These are phyloP conservation scores for Urosaurus nigricauda DNA, from an alignment of 2,797 vertebrate genomes.

Conservation along the genomic window DNA sequence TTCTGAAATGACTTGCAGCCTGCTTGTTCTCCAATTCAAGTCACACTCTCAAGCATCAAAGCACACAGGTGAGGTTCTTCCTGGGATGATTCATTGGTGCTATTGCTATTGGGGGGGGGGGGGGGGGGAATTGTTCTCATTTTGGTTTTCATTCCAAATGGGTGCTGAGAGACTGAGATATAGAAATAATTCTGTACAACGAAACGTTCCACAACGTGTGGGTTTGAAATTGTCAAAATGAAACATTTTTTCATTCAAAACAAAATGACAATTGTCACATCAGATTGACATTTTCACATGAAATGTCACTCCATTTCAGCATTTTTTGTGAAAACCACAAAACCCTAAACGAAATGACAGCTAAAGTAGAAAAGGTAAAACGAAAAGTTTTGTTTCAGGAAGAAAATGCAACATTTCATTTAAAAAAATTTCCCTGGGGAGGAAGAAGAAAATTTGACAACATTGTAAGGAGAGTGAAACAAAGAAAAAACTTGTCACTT, in stretches of 20 bases:
- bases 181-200: slow-evolving; percentile 32
- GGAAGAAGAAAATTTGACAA: slow-evolving; percentile 9
- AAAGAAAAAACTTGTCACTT: slow-evolving; percentile 18
- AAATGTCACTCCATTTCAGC: slow-evolving; percentile 38
- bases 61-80: neutral
- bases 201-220: slow-evolving; percentile 29
- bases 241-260: slow-evolving; percentile 49
- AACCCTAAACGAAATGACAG: slow-evolving; percentile 24
- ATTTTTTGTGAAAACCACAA: slow-evolving; percentile 17
- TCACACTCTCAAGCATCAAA: neutral
- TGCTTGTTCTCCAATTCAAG: neutral
- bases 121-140: neutral
- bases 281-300: slow-evolving; percentile 47
- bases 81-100: neutral
- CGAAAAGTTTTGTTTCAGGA: slow-evolving; percentile 23
- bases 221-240: slow-evolving; percentile 50
- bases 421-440: neutral
- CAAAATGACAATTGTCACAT: slow-evolving; percentile 56
- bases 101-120: neutral
- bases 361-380: neutral
- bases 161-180: slow-evolving; percentile 23
- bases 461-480: neutral
- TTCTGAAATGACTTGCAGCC: neutral
- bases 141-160: slow-evolving; percentile 20
- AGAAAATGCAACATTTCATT: slow-evolving; percentile 26